Evolutionary conservation across 2,113 vertebrate species (phyloP).

Genomic region (Stercorarius parasiticus): DNA sequence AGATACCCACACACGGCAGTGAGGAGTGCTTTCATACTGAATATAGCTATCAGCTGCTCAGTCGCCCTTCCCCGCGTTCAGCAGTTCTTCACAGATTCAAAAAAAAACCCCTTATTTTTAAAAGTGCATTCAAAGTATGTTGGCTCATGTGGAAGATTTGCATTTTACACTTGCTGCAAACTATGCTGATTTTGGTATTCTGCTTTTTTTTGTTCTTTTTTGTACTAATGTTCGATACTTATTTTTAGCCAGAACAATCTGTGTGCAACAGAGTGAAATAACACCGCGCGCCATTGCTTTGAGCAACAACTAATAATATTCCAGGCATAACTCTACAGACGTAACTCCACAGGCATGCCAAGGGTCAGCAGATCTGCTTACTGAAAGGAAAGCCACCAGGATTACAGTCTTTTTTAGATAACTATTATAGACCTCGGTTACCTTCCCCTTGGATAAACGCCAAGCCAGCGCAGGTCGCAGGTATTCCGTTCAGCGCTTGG

Average conservation of each 20-base stretch:
- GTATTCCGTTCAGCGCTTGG: neutral
- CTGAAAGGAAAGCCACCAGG: constrained; percentile 46
- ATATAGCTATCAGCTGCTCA: constrained; percentile 11
- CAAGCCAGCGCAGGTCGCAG: neutral
- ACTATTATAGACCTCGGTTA: neutral
- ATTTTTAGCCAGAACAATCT: constrained; percentile 43
- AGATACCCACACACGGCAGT: neutral
- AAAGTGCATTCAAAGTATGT: neutral
- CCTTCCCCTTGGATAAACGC: neutral
- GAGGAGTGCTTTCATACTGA: neutral
- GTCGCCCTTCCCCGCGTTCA: neutral
- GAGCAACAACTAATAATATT: constrained; percentile 60
- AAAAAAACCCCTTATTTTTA: neutral
- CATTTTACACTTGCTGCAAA: neutral
- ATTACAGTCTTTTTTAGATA: constrained; percentile 28
- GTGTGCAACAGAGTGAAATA: constrained; percentile 43
- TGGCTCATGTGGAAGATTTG: neutral
- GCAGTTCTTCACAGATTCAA: neutral
- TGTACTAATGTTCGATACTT: constrained; percentile 19
- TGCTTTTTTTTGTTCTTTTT: neutral
- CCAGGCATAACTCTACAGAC: constrained; percentile 30
- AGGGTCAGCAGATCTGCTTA: constrained; percentile 62
- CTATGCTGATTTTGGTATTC: neutral
- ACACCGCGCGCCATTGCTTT: neutral
- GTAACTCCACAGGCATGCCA: constrained; percentile 50